These are phyloP conservation scores for Papilio helenus DNA, from an alignment of 1,140 invertebrate species.

Conservation along the genomic window DNA sequence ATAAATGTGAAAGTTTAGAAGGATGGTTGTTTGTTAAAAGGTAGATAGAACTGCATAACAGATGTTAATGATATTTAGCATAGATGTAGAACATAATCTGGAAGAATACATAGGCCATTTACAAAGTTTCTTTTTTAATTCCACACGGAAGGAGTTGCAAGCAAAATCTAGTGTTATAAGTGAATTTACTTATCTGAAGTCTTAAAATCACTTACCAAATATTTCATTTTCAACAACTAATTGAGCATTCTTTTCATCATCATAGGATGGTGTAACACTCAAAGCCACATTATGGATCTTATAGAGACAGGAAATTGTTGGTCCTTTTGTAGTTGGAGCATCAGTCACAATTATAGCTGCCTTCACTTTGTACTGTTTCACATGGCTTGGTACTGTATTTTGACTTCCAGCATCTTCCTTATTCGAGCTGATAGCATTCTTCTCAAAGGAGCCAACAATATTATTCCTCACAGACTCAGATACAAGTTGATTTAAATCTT, in stretches of 20 bases:
- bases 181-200: too few species aligned
- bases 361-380: slow-evolving; percentile 62
- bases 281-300: slow-evolving; percentile 67
- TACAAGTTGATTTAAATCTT: slow-evolving; percentile 55
- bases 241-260: slow-evolving; percentile 67
- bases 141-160: too few species aligned
- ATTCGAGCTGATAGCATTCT: slow-evolving; percentile 46
- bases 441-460: slow-evolving; percentile 50
- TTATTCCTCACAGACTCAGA: slow-evolving; percentile 54
- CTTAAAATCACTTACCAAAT: slow-evolving; percentile 55
- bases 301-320: slow-evolving; percentile 68
- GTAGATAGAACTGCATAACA: too few species aligned
- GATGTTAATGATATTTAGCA: too few species aligned
- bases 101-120: too few species aligned
- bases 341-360: slow-evolving; percentile 51
- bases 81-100: too few species aligned
- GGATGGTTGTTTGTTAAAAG: too few species aligned
- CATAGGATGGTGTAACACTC: slow-evolving; percentile 69
- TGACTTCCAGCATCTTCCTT: slow-evolving; percentile 47
- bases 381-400: slow-evolving; percentile 53
- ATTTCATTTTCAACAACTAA: slow-evolving; percentile 69
- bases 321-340: slow-evolving; percentile 50
- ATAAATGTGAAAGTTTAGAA: too few species aligned
- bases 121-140: too few species aligned
- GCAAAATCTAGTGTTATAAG: too few species aligned